Evolutionary conservation across 2,888 invertebrate genomes (phyloP).

Genomic region (Acanthosepion pharaonis): DNA sequence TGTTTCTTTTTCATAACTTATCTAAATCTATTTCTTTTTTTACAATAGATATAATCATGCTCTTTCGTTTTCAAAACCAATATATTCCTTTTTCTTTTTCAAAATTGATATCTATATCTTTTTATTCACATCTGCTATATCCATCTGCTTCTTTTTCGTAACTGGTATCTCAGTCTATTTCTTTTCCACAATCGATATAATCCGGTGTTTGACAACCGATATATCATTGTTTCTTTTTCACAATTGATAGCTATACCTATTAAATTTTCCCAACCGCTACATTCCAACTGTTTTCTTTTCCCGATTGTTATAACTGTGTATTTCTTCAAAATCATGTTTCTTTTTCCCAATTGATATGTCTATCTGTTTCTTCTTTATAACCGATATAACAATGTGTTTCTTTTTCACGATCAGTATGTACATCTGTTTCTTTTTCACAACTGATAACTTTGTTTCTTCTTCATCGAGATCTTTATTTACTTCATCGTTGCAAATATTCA

Average conservation of each 20-base stretch:
- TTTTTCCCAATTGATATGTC: neutral
- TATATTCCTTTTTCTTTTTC: neutral
- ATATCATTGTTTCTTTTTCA: neutral
- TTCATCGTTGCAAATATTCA: too few relatives aligned
- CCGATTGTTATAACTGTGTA: too few relatives aligned
- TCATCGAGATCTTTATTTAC: neutral
- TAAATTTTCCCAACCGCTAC: neutral
- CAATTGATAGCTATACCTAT: neutral
- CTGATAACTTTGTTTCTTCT: neutral
- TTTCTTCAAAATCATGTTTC: neutral
- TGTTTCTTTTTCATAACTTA: neutral
- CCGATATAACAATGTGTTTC: neutral
- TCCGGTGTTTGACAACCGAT: neutral
- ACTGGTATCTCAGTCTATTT: neutral
- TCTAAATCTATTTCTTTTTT: too few relatives aligned
- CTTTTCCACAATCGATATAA: neutral
- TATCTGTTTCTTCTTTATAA: neutral
- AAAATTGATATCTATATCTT: neutral
- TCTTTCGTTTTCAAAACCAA: neutral
- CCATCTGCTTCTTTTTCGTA: neutral
- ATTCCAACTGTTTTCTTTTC: too few relatives aligned
- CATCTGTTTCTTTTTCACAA: neutral
- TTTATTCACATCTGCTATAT: too few relatives aligned
- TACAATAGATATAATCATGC: too few relatives aligned
- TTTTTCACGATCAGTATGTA: neutral